Evolutionary conservation across 1,140 invertebrate species (phyloP).

Genomic region (Goniozus legneri): DNA sequence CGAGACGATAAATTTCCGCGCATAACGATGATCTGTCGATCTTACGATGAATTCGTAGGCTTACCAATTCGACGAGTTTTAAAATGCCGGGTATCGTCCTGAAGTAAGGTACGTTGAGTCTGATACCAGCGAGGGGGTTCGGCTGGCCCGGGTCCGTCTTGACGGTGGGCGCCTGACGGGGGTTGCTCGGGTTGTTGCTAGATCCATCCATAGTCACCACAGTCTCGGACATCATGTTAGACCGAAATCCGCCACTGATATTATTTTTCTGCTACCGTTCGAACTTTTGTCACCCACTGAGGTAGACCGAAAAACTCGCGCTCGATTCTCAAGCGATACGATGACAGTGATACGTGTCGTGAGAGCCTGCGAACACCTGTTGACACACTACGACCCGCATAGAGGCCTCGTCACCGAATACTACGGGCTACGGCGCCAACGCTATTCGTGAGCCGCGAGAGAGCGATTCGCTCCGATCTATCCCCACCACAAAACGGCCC

Average conservation of each 20-base stretch:
- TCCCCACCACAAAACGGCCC: not conserved
- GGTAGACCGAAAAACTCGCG: not conserved
- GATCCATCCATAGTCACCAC: conserved; percentile 41
- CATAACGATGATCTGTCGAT: not conserved
- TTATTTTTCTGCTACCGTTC: conserved; percentile 3
- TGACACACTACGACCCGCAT: conserved; percentile 30
- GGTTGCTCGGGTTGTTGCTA: conserved; percentile 37
- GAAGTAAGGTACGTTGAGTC: conserved; percentile 53
- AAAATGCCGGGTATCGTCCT: conserved; percentile 54
- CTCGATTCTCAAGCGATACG: conserved; percentile 7
- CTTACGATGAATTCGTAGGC: no score
- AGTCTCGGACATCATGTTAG: conserved; percentile 48
- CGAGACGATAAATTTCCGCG: not conserved
- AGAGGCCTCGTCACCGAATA: conserved; percentile 29
- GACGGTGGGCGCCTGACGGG: conserved; percentile 31
- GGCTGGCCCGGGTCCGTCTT: conserved; percentile 40
- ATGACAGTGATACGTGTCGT: no score
- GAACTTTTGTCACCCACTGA: not conserved
- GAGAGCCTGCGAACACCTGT: conserved; percentile 37
- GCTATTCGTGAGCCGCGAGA: no score
- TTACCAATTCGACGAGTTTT: conserved; percentile 57
- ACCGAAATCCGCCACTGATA: conserved; percentile 11
- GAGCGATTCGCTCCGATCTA: no score
- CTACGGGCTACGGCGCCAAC: no score
- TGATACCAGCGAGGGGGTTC: conserved; percentile 39